phyloP scores from a whole-genome alignment of 2,888 invertebrate species.

The Xylocampa areola region DNA sequence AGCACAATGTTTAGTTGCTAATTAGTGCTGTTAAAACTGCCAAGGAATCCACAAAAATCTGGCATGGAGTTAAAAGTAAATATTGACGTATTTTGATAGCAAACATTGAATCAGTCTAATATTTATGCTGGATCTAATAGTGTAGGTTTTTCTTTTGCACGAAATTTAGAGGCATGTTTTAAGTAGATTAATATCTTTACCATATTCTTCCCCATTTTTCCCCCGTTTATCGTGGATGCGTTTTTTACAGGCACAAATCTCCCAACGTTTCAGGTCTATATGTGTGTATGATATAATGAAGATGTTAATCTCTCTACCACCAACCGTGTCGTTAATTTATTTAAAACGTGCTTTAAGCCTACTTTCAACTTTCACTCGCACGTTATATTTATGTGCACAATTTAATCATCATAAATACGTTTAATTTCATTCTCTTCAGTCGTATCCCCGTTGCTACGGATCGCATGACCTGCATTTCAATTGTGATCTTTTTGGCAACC shows the following conservation, averaged over 20 bases:
- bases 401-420: neutral
- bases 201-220: no score
- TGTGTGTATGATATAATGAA: no score
- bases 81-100: slow-evolving; percentile 54
- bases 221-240: no score
- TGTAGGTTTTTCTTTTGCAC: slow-evolving; percentile 15
- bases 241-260: no score
- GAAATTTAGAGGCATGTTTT: slow-evolving; percentile 21
- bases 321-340: no score
- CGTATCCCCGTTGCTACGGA: neutral
- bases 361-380: slow-evolving; percentile 24
- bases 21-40: slow-evolving; percentile 67
- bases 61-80: slow-evolving; percentile 57
- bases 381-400: slow-evolving; percentile 2
- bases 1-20: slow-evolving; percentile 66
- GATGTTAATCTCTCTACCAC: no score
- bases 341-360: no score
- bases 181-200: slow-evolving; percentile 16
- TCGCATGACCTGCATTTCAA: neutral
- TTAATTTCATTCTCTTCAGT: neutral
- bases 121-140: slow-evolving; percentile 29
- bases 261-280: no score
- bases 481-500: neutral
- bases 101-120: slow-evolving; percentile 36
- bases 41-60: slow-evolving; percentile 63